These are phyloP conservation scores for Zeus faber DNA, from an alignment of 2,113 vertebrate species.

Conservation along the genomic window DNA sequence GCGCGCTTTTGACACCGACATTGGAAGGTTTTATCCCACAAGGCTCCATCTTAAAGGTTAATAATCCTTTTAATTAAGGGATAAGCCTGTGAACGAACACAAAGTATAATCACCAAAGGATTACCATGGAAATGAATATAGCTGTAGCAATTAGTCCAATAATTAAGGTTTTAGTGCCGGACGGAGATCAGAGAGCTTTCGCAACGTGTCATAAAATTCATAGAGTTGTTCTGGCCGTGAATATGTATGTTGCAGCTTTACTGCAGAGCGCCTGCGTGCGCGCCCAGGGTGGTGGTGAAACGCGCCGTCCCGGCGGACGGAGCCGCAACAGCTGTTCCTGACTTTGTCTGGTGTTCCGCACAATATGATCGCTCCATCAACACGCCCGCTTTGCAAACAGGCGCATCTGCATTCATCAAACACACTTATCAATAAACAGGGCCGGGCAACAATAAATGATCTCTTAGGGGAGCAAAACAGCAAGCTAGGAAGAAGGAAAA, in stretches of 20 bases:
- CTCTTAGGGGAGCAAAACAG: conserved; percentile 87
- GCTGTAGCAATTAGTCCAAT: conserved; percentile 96
- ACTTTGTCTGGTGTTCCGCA: conserved; percentile 86
- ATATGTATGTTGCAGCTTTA: conserved; percentile 87
- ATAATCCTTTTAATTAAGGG: conserved; percentile 98
- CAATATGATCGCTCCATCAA: conserved; percentile 99
- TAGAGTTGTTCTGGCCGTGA: conserved; percentile 83
- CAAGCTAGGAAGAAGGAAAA: conserved; percentile 52
- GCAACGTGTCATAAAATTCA: conserved; percentile 95
- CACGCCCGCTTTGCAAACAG: conserved; percentile 74
- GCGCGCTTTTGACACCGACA: conserved; percentile 68
- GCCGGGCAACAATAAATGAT: conserved; percentile 85
- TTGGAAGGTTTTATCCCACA: conserved; percentile 82
- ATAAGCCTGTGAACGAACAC: conserved; percentile 91
- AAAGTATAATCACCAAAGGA: conserved; percentile 93
- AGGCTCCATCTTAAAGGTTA: conserved; percentile 87
- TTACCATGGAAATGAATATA: conserved; percentile 94
- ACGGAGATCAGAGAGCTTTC: conserved; percentile 92
- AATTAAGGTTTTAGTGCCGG: conserved; percentile 98
- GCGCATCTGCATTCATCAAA: conserved; percentile 95
- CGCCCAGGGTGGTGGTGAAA: conserved; percentile 88
- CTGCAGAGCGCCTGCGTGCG: conserved; percentile 75
- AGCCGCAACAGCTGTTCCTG: conserved; percentile 94
- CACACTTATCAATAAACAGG: conserved; percentile 94
- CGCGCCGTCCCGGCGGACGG: conserved; percentile 86